phyloP scores from a whole-genome alignment of 1,140 invertebrate species.

The Colletes gigas region DNA sequence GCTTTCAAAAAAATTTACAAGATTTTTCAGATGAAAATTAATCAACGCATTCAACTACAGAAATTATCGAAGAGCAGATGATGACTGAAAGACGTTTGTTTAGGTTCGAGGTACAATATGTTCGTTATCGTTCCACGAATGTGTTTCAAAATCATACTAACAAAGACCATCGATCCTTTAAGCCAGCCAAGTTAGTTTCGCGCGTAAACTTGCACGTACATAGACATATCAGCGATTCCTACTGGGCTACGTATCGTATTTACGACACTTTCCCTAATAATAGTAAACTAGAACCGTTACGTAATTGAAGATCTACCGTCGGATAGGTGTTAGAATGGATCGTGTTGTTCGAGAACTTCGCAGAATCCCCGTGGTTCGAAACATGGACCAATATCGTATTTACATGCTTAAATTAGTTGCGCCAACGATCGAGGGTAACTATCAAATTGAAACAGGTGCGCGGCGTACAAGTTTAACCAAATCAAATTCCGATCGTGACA shows the following conservation, averaged over 20 bases:
- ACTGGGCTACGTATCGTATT: background rate
- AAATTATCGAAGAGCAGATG: no score
- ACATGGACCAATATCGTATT: slow-evolving; percentile 29
- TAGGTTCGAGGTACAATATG: no score
- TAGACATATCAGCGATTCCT: background rate
- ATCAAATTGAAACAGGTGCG: slow-evolving; percentile 34
- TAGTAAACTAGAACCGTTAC: background rate
- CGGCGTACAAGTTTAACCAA: slow-evolving; percentile 14
- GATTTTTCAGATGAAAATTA: no score
- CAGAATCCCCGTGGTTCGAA: background rate
- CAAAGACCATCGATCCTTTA: background rate
- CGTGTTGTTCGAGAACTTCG: slow-evolving; percentile 4
- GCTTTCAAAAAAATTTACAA: no score
- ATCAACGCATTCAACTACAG: no score
- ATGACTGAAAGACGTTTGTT: no score
- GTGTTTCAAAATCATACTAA: background rate
- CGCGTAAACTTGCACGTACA: background rate
- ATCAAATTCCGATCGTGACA: slow-evolving; percentile 23
- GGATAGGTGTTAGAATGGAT: background rate
- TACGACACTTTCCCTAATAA: background rate
- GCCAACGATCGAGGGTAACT: slow-evolving; percentile 15
- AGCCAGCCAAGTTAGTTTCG: background rate
- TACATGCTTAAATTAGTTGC: slow-evolving; percentile 41
- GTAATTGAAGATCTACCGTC: background rate
- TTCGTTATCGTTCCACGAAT: background rate